Conservation (phyloP, 2,888 invertebrate genomes). For the Temnothorax rugatulus region DNA sequence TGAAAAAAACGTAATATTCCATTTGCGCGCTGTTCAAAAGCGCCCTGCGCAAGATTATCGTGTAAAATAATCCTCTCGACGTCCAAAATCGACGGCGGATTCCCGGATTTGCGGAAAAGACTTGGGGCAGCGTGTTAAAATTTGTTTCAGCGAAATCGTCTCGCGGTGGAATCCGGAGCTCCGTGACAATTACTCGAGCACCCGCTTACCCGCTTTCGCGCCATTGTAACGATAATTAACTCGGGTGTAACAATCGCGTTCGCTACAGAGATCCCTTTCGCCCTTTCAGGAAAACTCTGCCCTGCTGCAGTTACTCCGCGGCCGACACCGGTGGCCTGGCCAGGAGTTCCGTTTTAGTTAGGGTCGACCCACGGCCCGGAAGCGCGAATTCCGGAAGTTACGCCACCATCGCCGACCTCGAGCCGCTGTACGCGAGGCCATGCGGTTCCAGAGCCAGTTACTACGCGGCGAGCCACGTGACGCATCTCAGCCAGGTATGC, state of each 20-base stretch:
- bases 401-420: slow-evolving; percentile 94
- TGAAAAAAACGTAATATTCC: background rate
- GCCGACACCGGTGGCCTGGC: slow-evolving; percentile 91
- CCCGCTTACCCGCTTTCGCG: slow-evolving; percentile 20
- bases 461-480: slow-evolving; percentile 93
- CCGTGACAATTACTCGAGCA: slow-evolving; percentile 48
- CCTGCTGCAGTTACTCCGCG: slow-evolving; percentile 91
- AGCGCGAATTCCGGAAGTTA: slow-evolving; percentile 93
- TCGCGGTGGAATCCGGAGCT: background rate
- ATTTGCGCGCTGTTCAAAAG: background rate
- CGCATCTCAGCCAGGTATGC: slow-evolving; percentile 91
- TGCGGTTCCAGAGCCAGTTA: slow-evolving; percentile 90
- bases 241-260: slow-evolving; percentile 63
- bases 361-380: slow-evolving; percentile 92
- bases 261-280: slow-evolving; percentile 41
- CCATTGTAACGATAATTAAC: slow-evolving; percentile 70
- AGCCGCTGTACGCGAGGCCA: slow-evolving; percentile 87
- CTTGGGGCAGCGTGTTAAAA: slow-evolving; percentile 28
- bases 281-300: slow-evolving; percentile 83
- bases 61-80: slow-evolving; percentile 12
- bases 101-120: slow-evolving; percentile 1
- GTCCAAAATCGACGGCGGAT: background rate
- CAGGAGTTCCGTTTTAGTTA: slow-evolving; percentile 91
- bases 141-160: slow-evolving; percentile 16
- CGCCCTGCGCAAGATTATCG: background rate